Evolutionary conservation across 2,888 invertebrate species (phyloP), one percentile per base, ranked within the genome.

Genomic region (Sphaerophoria rueppellii): DNA sequence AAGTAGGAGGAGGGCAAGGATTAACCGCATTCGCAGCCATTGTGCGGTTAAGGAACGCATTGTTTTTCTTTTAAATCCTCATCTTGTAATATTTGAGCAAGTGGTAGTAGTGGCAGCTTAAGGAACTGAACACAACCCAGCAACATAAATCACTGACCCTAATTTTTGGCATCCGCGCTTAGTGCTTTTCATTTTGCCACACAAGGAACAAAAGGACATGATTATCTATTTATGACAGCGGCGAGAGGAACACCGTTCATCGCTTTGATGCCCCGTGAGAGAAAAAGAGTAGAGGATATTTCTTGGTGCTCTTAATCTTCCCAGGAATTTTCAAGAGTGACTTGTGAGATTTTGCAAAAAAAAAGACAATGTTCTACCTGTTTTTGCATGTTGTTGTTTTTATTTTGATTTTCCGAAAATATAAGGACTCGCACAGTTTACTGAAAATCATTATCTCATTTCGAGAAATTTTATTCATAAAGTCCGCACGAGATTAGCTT

Each of bases 61-160:
- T 83, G 80, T 83, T 83, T 83, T 83, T 72, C 67, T 52, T 79
- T 43, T 67, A 71, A 83, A 83, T 80, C 83, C 83, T 58, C 55
- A 72, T 83, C 80, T 61, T 80, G 71, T 79, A 75, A 83, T 75
- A 60, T 50, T 9, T 55, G 74, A 71, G 65, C 71, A 80, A 80
- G 80, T 72, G 67, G 60, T 75, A 37, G 52, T 82, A 74, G 70
- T 82, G 40, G 67, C 67, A 70, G 80, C 80, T 80, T 80, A 75
- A 48, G n/a, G 11, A 35, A 57, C 75, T 74, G 70, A 65, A 54
- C 63, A 67, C 76, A 46, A 63, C 79, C 70, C 52, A 57, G 60
- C 34, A 46, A 37, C 80, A 83, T 80, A 83, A 80, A 83, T 83
- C 83, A 83, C 80, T 83, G 83, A 83, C 80, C 80, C 83, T 83